Conservation (phyloP, 2,797 vertebrate genomes). For the Corythornis leucogaster region DNA sequence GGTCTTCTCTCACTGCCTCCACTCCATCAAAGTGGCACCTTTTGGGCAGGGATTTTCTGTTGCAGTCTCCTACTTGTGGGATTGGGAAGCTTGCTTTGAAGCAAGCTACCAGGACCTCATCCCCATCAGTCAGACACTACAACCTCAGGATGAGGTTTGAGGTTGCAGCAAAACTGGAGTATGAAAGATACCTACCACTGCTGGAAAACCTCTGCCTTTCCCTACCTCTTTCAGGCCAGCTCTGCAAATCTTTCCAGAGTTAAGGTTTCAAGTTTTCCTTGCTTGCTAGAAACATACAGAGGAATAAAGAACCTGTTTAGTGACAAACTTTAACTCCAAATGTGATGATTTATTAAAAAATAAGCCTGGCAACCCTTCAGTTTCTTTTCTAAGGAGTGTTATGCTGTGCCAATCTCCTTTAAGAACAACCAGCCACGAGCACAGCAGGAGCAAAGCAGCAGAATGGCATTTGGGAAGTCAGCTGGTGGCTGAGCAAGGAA, state of each 20-base stretch:
- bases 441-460: not conserved
- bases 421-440: not conserved
- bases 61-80: not conserved
- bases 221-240: not conserved
- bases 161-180: not conserved
- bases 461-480: not conserved
- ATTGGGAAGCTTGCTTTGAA: not conserved
- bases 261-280: not conserved
- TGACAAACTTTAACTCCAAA: not conserved
- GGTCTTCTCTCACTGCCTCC: not conserved
- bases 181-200: not conserved
- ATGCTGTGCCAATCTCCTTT: not conserved
- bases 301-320: not conserved
- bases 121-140: fast-evolving
- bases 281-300: not conserved
- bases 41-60: not conserved
- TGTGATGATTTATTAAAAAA: not conserved
- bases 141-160: not conserved
- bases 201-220: not conserved
- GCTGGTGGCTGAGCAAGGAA: not conserved
- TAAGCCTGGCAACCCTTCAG: not conserved
- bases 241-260: not conserved
- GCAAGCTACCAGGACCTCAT: not conserved
- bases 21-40: not conserved
- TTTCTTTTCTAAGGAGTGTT: not conserved